A percentile compares a stretch with the other conserved stretches of the same genome.
Evolutionary conservation across 2,797 vertebrate species (phyloP).

Genomic region (Sebastes miniatus): DNA sequence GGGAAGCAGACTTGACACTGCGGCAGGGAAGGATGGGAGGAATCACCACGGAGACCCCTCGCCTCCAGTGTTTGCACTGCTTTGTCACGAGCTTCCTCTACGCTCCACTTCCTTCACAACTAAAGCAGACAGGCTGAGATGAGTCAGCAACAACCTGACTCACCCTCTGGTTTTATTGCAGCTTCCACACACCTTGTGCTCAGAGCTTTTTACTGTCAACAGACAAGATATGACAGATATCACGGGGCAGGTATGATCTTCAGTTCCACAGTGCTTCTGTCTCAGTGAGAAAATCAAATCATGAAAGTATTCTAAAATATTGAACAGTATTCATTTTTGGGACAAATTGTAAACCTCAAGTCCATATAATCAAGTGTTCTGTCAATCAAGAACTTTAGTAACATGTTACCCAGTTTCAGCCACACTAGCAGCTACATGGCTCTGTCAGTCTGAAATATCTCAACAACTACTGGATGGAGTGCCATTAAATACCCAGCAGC

Average conservation of each 20-base stretch:
- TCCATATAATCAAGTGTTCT: not conserved
- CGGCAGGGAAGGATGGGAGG: constrained; percentile 69
- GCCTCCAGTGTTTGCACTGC: constrained; percentile 42
- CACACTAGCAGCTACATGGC: not conserved
- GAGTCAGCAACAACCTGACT: constrained; percentile 69
- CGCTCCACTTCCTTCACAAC: constrained; percentile 57
- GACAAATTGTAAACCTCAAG: not conserved
- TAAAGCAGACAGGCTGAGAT: constrained; percentile 60
- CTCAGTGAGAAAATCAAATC: not conserved
- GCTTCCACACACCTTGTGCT: constrained; percentile 55
- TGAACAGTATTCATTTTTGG: not conserved
- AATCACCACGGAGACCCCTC: constrained; percentile 39
- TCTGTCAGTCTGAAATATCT: no score
- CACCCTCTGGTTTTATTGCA: constrained; percentile 57
- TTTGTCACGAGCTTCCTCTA: constrained; percentile 69
- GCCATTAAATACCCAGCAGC: not conserved
- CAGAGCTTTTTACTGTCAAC: constrained; percentile 38
- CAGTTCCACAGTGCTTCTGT: not conserved
- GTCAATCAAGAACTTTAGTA: not conserved
- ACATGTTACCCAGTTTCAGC: not conserved
- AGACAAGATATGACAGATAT: constrained; percentile 16
- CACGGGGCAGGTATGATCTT: constrained; percentile 3
- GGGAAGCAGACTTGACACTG: constrained; percentile 47
- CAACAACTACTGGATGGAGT: not conserved
- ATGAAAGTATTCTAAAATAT: not conserved